These are phyloP conservation scores for Euspilapteryx auroguttella DNA, from an alignment of 2,888 invertebrate species.

Conservation along the genomic window DNA sequence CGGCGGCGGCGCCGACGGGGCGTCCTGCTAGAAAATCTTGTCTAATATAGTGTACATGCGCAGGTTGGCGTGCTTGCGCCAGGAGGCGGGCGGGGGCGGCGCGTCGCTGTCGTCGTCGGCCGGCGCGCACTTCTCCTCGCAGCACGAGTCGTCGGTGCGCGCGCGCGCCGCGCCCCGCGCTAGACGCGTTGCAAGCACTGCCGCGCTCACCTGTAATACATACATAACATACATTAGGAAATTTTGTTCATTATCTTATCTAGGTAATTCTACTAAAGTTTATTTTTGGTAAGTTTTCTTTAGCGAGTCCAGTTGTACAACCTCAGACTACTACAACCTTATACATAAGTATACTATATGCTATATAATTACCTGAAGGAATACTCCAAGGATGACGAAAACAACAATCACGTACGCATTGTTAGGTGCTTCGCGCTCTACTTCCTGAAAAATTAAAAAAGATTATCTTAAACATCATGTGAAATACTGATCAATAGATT, in stretches of 20 bases:
- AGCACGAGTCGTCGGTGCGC: no score
- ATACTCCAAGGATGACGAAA: slow-evolving; percentile 29
- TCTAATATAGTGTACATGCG: slow-evolving; percentile 53
- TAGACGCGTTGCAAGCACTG: not conserved
- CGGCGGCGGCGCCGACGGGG: slow-evolving; percentile 5
- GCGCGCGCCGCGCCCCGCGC: slow-evolving; percentile 7
- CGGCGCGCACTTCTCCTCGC: slow-evolving; percentile 8
- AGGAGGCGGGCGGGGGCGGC: slow-evolving; percentile 22
- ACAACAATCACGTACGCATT: slow-evolving; percentile 38
- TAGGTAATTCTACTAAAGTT: no score
- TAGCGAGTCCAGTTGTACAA: no score
- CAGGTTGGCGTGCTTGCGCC: slow-evolving; percentile 46
- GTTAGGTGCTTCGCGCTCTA: slow-evolving; percentile 48
- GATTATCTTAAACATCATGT: no score
- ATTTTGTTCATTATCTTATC: no score
- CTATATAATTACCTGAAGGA: slow-evolving; percentile 47
- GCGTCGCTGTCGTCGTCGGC: slow-evolving; percentile 14
- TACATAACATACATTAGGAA: no score
- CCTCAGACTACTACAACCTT: no score
- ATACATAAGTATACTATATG: no score
- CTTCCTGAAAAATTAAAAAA: slow-evolving; percentile 39
- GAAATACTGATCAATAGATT: no score
- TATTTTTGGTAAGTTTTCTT: no score
- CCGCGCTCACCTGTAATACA: slow-evolving; percentile 10
- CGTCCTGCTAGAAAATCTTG: slow-evolving; percentile 52